Evolutionary conservation across 2,888 invertebrate species (phyloP).

Genomic region (Xanthorhoe spadicearia): DNA sequence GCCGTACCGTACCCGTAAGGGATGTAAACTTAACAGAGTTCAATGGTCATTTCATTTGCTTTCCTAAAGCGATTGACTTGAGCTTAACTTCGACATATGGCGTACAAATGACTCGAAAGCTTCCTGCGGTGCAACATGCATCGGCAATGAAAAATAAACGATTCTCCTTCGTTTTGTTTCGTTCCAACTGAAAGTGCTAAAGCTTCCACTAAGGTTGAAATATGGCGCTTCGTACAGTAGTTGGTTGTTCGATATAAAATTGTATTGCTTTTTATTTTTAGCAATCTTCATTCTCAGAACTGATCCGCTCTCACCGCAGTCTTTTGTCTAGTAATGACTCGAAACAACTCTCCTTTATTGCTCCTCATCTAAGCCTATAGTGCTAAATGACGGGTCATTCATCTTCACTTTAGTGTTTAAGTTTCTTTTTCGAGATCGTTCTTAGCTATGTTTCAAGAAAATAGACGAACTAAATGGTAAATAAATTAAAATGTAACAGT

Average conservation of each 20-base stretch:
- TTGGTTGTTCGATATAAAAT: background rate
- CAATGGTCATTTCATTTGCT: constrained; percentile 7
- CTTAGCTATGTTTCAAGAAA: too few relatives aligned
- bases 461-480: too few relatives aligned
- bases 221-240: background rate
- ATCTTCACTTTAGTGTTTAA: constrained; percentile 50
- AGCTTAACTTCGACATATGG: constrained; percentile 36
- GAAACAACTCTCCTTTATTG: constrained; percentile 67
- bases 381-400: constrained; percentile 53
- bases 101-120: constrained; percentile 35
- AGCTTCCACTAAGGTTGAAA: constrained; percentile 4
- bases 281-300: constrained; percentile 56
- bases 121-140: constrained; percentile 31
- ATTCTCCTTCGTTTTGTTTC: constrained; percentile 34
- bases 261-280: constrained; percentile 54
- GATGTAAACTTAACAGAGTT: background rate
- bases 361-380: constrained; percentile 53
- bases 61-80: constrained; percentile 18
- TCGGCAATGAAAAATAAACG: constrained; percentile 28
- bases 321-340: constrained; percentile 65
- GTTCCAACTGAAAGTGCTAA: constrained; percentile 37
- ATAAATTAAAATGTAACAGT: too few relatives aligned
- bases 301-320: constrained; percentile 62
- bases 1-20: background rate
- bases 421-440: too few relatives aligned